phyloP scores from a whole-genome alignment of 2,888 invertebrate species.

The Nymphalis polychloros region DNA sequence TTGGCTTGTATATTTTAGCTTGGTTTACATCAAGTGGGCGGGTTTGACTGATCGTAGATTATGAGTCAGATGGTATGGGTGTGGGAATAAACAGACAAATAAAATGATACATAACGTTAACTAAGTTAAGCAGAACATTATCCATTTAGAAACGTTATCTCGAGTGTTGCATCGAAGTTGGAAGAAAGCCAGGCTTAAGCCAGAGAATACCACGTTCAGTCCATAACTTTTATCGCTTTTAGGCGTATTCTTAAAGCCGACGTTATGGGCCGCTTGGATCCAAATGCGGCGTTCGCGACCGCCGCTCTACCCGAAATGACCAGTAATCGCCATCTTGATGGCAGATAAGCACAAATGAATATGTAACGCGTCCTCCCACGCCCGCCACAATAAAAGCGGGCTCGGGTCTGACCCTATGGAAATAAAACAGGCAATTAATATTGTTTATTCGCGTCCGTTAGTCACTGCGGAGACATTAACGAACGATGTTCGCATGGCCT shows the following conservation, averaged over 20 bases:
- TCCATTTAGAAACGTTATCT: slow-evolving; percentile 59
- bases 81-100: slow-evolving; percentile 61
- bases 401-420: slow-evolving; percentile 58
- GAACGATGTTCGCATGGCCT: slow-evolving; percentile 42
- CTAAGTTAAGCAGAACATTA: slow-evolving; percentile 33
- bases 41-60: slow-evolving; percentile 55
- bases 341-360: slow-evolving; percentile 78
- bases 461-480: slow-evolving; percentile 69
- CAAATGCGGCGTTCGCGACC: slow-evolving; percentile 63
- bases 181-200: slow-evolving; percentile 71
- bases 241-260: slow-evolving; percentile 35
- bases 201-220: slow-evolving; percentile 55
- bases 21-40: slow-evolving; percentile 59
- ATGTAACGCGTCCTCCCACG: slow-evolving; percentile 76
- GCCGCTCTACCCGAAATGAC: slow-evolving; percentile 53
- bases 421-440: slow-evolving; percentile 73
- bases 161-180: slow-evolving; percentile 57
- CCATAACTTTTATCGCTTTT: slow-evolving; percentile 60
- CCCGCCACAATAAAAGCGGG: slow-evolving; percentile 63
- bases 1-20: slow-evolving; percentile 22
- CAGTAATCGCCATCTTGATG: slow-evolving; percentile 70
- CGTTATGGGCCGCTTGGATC: slow-evolving; percentile 40
- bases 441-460: slow-evolving; percentile 78
- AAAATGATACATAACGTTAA: slow-evolving; percentile 29
- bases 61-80: slow-evolving; percentile 71